A percentile compares a stretch with the other conserved stretches of the same genome.
These are phyloP conservation scores for Caerostris darwini DNA, from an alignment of 1,140 invertebrate species.

Conservation along the genomic window DNA sequence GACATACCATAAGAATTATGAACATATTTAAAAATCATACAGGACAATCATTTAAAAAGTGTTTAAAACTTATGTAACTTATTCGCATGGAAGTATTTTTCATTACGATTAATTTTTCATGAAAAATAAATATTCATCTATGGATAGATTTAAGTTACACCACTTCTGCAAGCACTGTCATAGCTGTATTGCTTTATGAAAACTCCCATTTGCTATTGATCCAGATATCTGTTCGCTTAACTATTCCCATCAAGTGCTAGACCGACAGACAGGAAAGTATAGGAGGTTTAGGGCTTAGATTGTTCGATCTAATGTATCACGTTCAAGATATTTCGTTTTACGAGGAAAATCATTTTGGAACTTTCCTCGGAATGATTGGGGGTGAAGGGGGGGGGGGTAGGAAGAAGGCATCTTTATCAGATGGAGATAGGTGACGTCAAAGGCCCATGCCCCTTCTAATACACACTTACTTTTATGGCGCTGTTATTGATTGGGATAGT, in stretches of 20 bases:
- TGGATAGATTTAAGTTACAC: neutral
- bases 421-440: conserved; percentile 61
- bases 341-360: conserved; percentile 72
- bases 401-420: conserved; percentile 25
- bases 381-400: neutral
- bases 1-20: too few relatives aligned
- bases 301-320: conserved; percentile 68
- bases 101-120: too few relatives aligned
- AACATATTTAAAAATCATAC: too few relatives aligned
- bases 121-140: too few relatives aligned
- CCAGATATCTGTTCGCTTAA: conserved; percentile 66
- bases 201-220: conserved; percentile 59
- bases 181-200: conserved; percentile 38
- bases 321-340: conserved; percentile 75
- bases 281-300: conserved; percentile 65
- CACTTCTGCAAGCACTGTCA: neutral
- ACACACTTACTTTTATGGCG: conserved; percentile 55
- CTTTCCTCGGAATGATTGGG: conserved; percentile 57
- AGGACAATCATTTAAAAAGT: too few relatives aligned
- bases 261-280: neutral
- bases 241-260: conserved; percentile 73
- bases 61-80: too few relatives aligned
- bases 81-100: too few relatives aligned
- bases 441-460: conserved; percentile 34
- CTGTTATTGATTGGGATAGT: conserved; percentile 43